A percentile compares a stretch with the other conserved stretches of the same genome.
phyloP scores from a whole-genome alignment of 1,140 invertebrate species.

The Drosophila gunungcola region DNA sequence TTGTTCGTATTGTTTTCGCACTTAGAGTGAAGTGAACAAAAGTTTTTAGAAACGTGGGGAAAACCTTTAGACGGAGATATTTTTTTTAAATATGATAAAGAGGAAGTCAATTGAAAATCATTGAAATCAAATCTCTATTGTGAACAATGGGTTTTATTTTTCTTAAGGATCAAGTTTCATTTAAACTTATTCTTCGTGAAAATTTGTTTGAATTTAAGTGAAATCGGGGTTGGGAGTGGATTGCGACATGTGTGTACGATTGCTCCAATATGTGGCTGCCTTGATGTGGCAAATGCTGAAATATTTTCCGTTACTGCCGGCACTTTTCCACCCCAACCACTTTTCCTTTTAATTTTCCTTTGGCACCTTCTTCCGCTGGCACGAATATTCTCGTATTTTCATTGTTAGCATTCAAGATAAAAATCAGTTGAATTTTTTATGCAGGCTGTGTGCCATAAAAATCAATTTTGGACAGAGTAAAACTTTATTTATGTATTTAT shows the following conservation, averaged over 20 bases:
- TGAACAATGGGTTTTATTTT: neutral
- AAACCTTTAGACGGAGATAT: neutral
- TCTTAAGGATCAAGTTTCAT: too few relatives aligned
- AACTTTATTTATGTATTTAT: constrained; percentile 36
- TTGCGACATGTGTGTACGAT: neutral
- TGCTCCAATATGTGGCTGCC: constrained; percentile 4
- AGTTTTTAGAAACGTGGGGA: constrained; percentile 2
- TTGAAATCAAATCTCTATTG: neutral
- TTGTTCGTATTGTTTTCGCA: constrained; percentile 13
- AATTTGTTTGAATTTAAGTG: neutral
- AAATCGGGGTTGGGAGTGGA: neutral
- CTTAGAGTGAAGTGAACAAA: neutral
- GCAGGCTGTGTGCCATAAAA: constrained; percentile 47
- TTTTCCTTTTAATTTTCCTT: constrained; percentile 34
- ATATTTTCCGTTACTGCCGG: constrained; percentile 8
- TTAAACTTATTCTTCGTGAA: too few relatives aligned
- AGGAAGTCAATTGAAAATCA: neutral
- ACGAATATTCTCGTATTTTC: constrained; percentile 12
- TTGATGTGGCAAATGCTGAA: constrained; percentile 27
- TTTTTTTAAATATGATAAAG: neutral
- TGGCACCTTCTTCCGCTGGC: constrained; percentile 32
- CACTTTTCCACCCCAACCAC: neutral
- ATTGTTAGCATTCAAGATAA: constrained; percentile 46
- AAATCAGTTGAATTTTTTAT: constrained; percentile 66
- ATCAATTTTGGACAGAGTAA: constrained; percentile 55